Evolutionary conservation across 64 coral and sea anemone species (phyloP).

Genomic region (Stichodactyla mertensii): DNA sequence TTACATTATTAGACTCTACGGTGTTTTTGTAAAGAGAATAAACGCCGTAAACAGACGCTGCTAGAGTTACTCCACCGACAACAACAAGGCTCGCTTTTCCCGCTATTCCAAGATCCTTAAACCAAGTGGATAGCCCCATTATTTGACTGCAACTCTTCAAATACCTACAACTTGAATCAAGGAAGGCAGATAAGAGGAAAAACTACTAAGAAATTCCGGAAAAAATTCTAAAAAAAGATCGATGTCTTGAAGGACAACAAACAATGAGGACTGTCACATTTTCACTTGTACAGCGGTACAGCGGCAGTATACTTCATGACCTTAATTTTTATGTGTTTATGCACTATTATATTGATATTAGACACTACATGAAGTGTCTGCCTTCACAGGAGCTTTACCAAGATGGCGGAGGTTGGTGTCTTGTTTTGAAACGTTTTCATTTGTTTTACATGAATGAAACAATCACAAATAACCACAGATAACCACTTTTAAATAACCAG

Average conservation of each 20-base stretch:
- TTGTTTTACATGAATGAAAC: background rate
- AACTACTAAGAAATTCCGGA: background rate
- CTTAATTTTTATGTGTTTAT: background rate
- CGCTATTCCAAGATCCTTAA: slow-evolving; percentile 50
- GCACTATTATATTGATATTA: background rate
- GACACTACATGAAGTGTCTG: background rate
- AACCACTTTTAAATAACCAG: background rate
- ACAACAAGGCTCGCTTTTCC: slow-evolving; percentile 49
- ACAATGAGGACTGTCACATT: slow-evolving; percentile 28
- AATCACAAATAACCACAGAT: background rate
- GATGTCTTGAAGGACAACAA: background rate
- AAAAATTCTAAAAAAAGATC: background rate
- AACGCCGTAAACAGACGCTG: slow-evolving; percentile 45
- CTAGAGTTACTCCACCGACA: slow-evolving; percentile 24
- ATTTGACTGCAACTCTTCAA: background rate
- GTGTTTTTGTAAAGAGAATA: slow-evolving; percentile 33
- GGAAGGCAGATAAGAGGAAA: background rate
- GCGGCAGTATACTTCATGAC: background rate
- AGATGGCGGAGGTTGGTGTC: slow-evolving; percentile 6
- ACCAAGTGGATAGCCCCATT: slow-evolving; percentile 23
- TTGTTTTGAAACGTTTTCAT: background rate
- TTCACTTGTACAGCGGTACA: background rate
- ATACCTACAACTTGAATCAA: background rate
- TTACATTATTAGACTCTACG: background rate
- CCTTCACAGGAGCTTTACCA: background rate